These are phyloP conservation scores for Vireo griseus DNA, from an alignment of 2,797 vertebrate genomes.

Conservation along the genomic window DNA sequence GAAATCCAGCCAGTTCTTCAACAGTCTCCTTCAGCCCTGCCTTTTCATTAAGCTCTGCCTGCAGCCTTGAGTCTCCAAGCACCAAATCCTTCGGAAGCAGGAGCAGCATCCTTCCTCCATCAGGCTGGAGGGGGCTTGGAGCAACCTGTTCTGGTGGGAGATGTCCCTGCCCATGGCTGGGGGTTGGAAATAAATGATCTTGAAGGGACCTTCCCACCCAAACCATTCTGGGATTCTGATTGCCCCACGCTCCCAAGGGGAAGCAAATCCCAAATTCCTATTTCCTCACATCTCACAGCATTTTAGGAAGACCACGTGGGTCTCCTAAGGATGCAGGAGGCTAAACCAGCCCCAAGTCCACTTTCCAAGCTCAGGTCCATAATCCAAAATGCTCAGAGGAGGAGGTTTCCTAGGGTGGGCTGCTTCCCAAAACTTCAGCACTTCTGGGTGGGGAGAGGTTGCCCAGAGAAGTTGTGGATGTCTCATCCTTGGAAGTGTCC, in stretches of 20 bases:
- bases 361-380: not conserved
- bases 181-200: not conserved
- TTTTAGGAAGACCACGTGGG: not conserved
- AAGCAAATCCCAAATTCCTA: not conserved
- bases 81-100: not conserved
- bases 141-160: not conserved
- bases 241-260: not conserved
- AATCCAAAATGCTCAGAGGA: not conserved
- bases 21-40: not conserved
- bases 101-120: not conserved
- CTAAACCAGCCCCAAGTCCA: fast-evolving
- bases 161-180: not conserved
- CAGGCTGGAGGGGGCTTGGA: not conserved
- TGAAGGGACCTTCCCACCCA: not conserved
- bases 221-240: not conserved
- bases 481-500: not conserved
- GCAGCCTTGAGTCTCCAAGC: not conserved
- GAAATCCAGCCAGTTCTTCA: not conserved
- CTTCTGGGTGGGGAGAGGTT: not conserved
- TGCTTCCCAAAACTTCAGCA: not conserved
- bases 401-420: not conserved
- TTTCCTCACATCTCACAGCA: not conserved
- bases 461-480: not conserved
- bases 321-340: not conserved
- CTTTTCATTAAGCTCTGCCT: not conserved